Conservation (phyloP, 1,140 invertebrate species). For the Apis cerana region DNA sequence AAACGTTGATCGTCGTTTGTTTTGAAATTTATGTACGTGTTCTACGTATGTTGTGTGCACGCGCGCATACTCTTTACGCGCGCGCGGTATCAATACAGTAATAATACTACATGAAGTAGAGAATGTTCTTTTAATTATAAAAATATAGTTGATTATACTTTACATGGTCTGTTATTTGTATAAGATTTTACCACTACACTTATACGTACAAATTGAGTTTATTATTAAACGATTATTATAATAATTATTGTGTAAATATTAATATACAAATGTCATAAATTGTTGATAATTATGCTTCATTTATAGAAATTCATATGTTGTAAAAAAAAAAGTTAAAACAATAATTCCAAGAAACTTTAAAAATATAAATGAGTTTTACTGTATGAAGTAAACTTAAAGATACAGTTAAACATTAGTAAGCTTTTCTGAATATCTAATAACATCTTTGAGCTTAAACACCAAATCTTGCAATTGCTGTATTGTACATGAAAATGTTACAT, state of each 20-base stretch:
- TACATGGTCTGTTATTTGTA: slow-evolving; percentile 63
- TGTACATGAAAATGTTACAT: slow-evolving; percentile 83
- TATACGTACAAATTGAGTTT: slow-evolving; percentile 38
- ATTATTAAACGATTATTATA: slow-evolving; percentile 44
- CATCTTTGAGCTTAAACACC: slow-evolving; percentile 85
- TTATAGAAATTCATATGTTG: neutral
- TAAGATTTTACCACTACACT: slow-evolving; percentile 50
- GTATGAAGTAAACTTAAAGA: slow-evolving; percentile 9
- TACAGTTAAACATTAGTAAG: slow-evolving; percentile 67
- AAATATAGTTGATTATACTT: slow-evolving; percentile 76
- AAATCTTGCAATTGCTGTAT: slow-evolving; percentile 85
- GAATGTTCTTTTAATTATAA: slow-evolving; percentile 72
- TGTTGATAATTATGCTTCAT: slow-evolving; percentile 20
- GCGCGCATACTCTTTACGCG: slow-evolving; percentile 36
- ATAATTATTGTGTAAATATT: slow-evolving; percentile 30
- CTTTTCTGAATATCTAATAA: slow-evolving; percentile 84
- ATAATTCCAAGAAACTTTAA: slow-evolving; percentile 3
- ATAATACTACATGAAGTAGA: slow-evolving; percentile 68
- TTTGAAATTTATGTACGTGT: slow-evolving; percentile 46
- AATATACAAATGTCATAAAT: slow-evolving; percentile 23
- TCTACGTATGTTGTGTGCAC: slow-evolving; percentile 38
- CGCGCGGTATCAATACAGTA: slow-evolving; percentile 62
- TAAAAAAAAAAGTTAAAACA: slow-evolving; percentile 9
- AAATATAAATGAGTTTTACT: slow-evolving; percentile 11
- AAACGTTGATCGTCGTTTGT: slow-evolving; percentile 52